Base-by-base conservation (phyloP, 2,797 vertebrate species). In the Mormyrops boulengeri region DNA sequence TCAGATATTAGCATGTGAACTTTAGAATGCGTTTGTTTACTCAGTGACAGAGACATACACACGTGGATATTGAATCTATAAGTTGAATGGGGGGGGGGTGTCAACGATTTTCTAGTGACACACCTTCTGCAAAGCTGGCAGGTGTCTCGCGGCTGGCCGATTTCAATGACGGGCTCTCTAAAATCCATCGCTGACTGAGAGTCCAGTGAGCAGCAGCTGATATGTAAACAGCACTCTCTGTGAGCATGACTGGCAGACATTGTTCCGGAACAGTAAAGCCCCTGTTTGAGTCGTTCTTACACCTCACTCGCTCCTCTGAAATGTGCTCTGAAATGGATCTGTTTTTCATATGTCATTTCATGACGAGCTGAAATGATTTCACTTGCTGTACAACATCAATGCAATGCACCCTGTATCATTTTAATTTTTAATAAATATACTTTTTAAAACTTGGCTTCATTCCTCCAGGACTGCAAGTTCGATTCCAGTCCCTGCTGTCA, bases 1-100 rank as follows among this genome's bases (percentile, higher is more conserved):
- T 87, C 85, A 87, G 85, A 87, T 57, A 87, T 57, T 87, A 87
- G 85, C 85, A 57, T 87, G 53, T 87, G 85, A 87, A 87, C 85
- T 57, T 87, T 87, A 38, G 52, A 57, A 57, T 87, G 85, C 12
- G 53, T 57, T 57, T 87, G 85, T 87, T 87, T 87, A 38, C 34
- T 57, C 85, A 87, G 85, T 41, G 52, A 34, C 50, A 53, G 26
- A 55, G 52, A 55, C 26, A 57, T 38, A 38, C 52, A 87, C 85
- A 57, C 34, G 30, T n/a, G 11, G 85, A 87, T 57, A 57, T 38
- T 87, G 50, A 57, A 87, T 38, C 85, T 57, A 38, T 85, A 30
- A 50, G 84, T 50, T 52, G 84, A 4, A 49, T 12, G 7, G 84
- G 5, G 47, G 19, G 12, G 34, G 73, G 47, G 22, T 12, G 34